Evolutionary conservation across 2,797 vertebrate species (phyloP).

Genomic region (Mareca penelope): DNA sequence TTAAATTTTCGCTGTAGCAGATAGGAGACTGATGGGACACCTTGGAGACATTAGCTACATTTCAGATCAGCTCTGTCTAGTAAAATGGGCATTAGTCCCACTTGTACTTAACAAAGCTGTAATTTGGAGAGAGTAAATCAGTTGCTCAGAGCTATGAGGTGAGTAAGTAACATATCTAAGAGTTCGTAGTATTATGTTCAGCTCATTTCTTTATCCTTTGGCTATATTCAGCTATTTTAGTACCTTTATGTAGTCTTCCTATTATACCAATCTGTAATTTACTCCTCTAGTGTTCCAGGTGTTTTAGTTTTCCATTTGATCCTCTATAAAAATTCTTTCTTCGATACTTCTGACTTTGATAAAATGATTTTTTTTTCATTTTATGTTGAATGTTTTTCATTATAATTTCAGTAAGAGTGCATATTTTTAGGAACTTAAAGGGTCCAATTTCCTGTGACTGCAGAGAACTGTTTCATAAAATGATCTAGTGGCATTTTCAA

Average conservation of each 20-base stretch:
- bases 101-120: background rate
- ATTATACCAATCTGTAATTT: background rate
- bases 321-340: background rate
- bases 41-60: background rate
- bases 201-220: background rate
- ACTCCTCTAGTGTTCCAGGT: background rate
- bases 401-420: background rate
- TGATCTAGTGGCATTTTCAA: background rate
- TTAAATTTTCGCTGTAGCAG: background rate
- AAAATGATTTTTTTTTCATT: background rate
- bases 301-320: background rate
- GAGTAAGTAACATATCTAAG: background rate
- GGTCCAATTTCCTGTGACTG: background rate
- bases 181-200: background rate
- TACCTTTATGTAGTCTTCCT: background rate
- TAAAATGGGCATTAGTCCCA: background rate
- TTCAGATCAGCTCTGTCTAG: background rate
- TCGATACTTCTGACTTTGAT: background rate
- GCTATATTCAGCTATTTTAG: background rate
- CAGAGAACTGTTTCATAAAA: background rate
- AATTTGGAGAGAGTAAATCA: slow-evolving; percentile 10
- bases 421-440: background rate
- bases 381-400: background rate
- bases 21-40: background rate
- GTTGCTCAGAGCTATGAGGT: background rate